Evolutionary conservation across 2,113 vertebrate species (phyloP).

Genomic region (Clinocottus analis): DNA sequence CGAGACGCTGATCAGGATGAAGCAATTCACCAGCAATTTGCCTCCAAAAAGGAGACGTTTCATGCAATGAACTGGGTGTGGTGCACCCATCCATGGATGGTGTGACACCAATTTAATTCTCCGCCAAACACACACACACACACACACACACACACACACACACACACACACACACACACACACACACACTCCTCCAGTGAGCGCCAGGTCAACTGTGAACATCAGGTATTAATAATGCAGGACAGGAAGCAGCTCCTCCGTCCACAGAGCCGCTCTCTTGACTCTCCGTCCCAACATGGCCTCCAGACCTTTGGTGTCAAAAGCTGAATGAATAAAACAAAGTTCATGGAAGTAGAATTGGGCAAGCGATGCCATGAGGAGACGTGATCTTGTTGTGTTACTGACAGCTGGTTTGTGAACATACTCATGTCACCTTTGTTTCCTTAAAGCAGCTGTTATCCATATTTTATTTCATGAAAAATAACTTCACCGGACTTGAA

Average conservation of each 20-base stretch:
- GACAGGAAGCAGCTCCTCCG: slow-evolving; percentile 41
- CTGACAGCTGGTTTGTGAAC: no score
- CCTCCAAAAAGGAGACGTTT: slow-evolving; percentile 7
- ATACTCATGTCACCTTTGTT: no score
- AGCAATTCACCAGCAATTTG: slow-evolving; percentile 20
- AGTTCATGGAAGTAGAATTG: no score
- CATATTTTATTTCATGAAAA: no score
- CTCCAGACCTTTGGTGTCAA: not conserved
- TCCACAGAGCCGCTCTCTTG: slow-evolving; percentile 42
- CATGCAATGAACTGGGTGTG: not conserved
- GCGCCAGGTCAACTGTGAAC: slow-evolving; percentile 74
- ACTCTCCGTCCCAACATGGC: not conserved
- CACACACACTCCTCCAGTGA: slow-evolving; percentile 7
- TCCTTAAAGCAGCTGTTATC: no score
- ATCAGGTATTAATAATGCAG: slow-evolving; percentile 77
- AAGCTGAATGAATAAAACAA: no score
- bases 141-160: not conserved
- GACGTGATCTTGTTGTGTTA: no score
- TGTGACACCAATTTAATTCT: slow-evolving; percentile 3
- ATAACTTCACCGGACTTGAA: no score
- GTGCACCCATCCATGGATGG: slow-evolving; percentile 12
- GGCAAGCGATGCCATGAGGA: no score
- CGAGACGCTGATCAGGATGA: slow-evolving; percentile 26
- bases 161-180: not conserved
- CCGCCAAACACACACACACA: not conserved